Conservation (phyloP, 2,888 invertebrate genomes). For the Hipparchia sbordonii region DNA sequence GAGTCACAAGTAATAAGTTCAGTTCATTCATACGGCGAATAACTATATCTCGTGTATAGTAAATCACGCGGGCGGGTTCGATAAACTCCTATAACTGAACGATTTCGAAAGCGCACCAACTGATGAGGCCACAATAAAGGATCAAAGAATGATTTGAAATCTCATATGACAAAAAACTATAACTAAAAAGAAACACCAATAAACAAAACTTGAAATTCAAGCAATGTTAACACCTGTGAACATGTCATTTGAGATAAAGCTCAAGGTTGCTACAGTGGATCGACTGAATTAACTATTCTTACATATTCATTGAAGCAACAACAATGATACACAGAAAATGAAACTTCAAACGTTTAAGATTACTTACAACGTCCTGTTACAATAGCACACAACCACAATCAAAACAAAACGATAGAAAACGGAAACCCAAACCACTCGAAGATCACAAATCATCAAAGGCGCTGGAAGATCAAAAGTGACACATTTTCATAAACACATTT, state of each 20-base stretch:
- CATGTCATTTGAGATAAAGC: neutral
- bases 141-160: neutral
- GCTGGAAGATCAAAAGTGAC: constrained; percentile 23
- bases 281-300: constrained; percentile 12
- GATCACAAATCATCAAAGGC: constrained; percentile 36
- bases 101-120: constrained; percentile 20
- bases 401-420: constrained; percentile 7
- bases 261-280: neutral
- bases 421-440: constrained; percentile 41
- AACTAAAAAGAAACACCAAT: neutral
- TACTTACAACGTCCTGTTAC: constrained; percentile 27
- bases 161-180: neutral
- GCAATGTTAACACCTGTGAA: neutral
- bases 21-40: constrained; percentile 23
- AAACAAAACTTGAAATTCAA: neutral
- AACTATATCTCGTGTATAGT: constrained; percentile 26
- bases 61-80: constrained; percentile 31
- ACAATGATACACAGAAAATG: neutral
- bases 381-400: constrained; percentile 2
- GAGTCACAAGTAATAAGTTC: neutral
- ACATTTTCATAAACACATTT: constrained; percentile 35
- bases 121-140: neutral
- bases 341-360: neutral
- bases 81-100: constrained; percentile 26
- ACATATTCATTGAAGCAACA: neutral